Percentiles rank a stretch among this genome's conserved stretches.
Evolutionary conservation across 2,113 vertebrate genomes (phyloP).

Genomic region (Rhinopomastus cyanomelas): DNA sequence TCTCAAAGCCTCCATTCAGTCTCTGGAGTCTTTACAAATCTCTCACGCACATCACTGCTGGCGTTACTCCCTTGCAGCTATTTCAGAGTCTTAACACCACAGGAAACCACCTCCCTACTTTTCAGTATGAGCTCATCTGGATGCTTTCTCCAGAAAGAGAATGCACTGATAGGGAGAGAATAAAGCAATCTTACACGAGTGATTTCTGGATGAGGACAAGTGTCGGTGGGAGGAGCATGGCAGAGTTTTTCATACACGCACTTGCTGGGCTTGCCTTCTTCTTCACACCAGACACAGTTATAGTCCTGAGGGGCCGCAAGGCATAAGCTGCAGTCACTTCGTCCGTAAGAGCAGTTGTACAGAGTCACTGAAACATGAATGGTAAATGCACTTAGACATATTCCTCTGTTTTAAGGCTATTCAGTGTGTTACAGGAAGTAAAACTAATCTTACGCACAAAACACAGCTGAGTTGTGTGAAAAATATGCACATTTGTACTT

Average conservation of each 20-base stretch:
- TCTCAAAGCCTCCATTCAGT: conserved; percentile 54
- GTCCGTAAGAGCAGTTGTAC: conserved; percentile 92
- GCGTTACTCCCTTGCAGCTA: conserved; percentile 40
- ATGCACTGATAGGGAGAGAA: neutral
- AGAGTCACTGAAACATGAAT: conserved; percentile 80
- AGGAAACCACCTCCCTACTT: neutral
- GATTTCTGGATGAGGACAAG: conserved; percentile 85
- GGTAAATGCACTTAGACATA: neutral
- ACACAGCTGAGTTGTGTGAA: neutral
- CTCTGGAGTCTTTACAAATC: conserved; percentile 36
- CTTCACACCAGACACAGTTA: conserved; percentile 88
- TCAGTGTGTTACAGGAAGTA: neutral
- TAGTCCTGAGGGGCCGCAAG: conserved; percentile 79
- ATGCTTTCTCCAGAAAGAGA: conserved; percentile 4
- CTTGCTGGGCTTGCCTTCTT: conserved; percentile 44
- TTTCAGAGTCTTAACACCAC: conserved; percentile 35
- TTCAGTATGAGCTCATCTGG: neutral
- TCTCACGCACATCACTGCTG: conserved; percentile 24
- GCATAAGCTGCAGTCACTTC: conserved; percentile 93
- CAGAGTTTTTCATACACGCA: conserved; percentile 85
- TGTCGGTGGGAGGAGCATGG: neutral
- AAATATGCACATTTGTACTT: neutral
- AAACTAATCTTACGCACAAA: neutral
- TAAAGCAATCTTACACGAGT: conserved; percentile 78
- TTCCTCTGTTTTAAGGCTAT: neutral